Conservation (phyloP, 2,888 invertebrate species). For the Graphium colonna region DNA sequence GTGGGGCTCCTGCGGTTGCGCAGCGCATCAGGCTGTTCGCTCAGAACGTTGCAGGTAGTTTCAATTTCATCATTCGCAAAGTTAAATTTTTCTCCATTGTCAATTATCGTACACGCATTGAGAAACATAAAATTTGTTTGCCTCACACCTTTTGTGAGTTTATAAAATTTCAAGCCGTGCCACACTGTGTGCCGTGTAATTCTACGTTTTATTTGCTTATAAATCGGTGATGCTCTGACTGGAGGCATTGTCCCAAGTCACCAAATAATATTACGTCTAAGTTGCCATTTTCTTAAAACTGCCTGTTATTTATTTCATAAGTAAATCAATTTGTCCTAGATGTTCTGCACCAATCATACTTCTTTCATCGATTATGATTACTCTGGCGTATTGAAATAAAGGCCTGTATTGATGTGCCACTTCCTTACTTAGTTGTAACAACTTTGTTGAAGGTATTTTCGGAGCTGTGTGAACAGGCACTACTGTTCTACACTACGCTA, state of each 20-base stretch:
- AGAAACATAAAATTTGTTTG: neutral
- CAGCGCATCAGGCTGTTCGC: no score
- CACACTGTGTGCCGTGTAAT: neutral
- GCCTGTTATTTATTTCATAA: slow-evolving; percentile 45
- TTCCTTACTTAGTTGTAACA: slow-evolving; percentile 21
- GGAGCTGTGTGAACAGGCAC: slow-evolving; percentile 47
- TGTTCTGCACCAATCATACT: slow-evolving; percentile 41
- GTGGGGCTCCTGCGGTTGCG: no score
- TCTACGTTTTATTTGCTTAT: slow-evolving; percentile 23
- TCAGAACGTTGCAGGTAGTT: no score
- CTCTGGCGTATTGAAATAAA: slow-evolving; percentile 36
- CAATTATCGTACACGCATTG: neutral
- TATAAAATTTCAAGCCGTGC: neutral
- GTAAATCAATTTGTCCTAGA: slow-evolving; percentile 36
- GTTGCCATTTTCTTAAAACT: slow-evolving; percentile 24
- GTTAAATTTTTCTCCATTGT: no score
- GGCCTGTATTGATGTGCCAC: slow-evolving; percentile 25
- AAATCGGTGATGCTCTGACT: slow-evolving; percentile 36
- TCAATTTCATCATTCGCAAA: no score
- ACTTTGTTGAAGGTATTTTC: slow-evolving; percentile 29
- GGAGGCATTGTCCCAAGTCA: slow-evolving; percentile 36
- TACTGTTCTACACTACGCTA: no score
- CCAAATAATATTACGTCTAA: slow-evolving; percentile 32
- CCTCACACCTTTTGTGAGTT: neutral
- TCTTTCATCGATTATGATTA: slow-evolving; percentile 47